These are phyloP conservation scores for Eufriesea mexicana DNA, from an alignment of 1,140 invertebrate genomes.

Conservation along the genomic window DNA sequence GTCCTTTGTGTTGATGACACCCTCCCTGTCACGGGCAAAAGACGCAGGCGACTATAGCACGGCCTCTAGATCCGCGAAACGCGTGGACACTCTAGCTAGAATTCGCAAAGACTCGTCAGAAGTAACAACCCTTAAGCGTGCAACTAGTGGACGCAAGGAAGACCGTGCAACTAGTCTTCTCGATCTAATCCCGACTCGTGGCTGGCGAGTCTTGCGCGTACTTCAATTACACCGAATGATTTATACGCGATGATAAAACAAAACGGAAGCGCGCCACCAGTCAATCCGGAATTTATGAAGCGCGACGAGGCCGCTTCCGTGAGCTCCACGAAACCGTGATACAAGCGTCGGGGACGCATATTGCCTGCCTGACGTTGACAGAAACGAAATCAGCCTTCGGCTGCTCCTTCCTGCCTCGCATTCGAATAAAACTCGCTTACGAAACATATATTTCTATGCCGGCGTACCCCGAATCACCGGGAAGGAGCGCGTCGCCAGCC, in stretches of 20 bases:
- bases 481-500: background rate
- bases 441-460: background rate
- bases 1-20: no score
- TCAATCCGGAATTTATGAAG: slow-evolving; percentile 45
- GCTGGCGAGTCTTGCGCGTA: background rate
- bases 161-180: no score
- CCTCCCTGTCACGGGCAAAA: no score
- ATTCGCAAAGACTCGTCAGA: no score
- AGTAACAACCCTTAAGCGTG: no score
- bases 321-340: background rate
- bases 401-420: background rate
- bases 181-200: background rate
- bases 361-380: slow-evolving; percentile 24
- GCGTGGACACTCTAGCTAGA: no score
- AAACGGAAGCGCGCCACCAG: background rate
- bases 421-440: slow-evolving; percentile 36
- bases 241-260: slow-evolving; percentile 5
- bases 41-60: no score
- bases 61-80: no score
- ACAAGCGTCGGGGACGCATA: slow-evolving; percentile 7
- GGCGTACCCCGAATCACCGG: background rate
- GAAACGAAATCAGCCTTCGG: slow-evolving; percentile 34
- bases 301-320: background rate
- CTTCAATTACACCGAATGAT: slow-evolving; percentile 31
- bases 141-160: no score